Evolutionary conservation across 30 jellyfish, hydroid and myxozoan genomes (phyloP), one percentile per base, ranked within the genome.

Genomic region (Phacellophora camtschatica): DNA sequence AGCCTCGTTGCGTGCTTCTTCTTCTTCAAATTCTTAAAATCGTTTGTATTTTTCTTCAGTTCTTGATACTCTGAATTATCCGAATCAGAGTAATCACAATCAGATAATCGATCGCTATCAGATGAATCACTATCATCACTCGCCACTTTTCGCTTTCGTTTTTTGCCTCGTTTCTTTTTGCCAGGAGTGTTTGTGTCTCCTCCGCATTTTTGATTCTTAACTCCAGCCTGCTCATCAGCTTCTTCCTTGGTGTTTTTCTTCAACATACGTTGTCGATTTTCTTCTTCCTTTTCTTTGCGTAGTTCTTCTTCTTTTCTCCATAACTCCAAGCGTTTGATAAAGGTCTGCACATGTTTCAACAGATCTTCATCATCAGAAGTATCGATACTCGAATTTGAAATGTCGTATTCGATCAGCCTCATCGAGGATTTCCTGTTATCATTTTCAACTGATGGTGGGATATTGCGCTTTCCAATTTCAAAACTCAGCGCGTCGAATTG

Each of bases 321-420:
- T n/a, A 28, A 33, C 28, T 46, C 71, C 45, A 71, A 53, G 46
- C 50, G 48, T 39, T 18, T 71, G 13, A 37, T 28, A 30, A 71
- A 71, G 24, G 10, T 50, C 13, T 50, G 59, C 3, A 48, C 84
- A 32, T 71, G 72, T 34, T 71, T 71, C 45, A 71, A 11, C 71
- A 71, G 70, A 53, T 71, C 84, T 48, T 71, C 84, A n/a, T 71
- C 84, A 48, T 71, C 84, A n/a, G 84, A 71, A 2, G 84, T 71
- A 46, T 71, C 84, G 1, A 49, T 49, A 36, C 84, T 49, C 33
- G 69, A 46, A 63, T 71, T 71, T 43, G 71, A 61, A 7, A 24
- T 13, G 12, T 61, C 50, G 20, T 61, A 36, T 28, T 61, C 74
- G 2, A 20, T 32, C 42, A 61, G 11, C 11, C 50, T 22, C 74